phyloP scores from a whole-genome alignment of 1,140 invertebrate genomes.

The Leptopilina boulardi region DNA sequence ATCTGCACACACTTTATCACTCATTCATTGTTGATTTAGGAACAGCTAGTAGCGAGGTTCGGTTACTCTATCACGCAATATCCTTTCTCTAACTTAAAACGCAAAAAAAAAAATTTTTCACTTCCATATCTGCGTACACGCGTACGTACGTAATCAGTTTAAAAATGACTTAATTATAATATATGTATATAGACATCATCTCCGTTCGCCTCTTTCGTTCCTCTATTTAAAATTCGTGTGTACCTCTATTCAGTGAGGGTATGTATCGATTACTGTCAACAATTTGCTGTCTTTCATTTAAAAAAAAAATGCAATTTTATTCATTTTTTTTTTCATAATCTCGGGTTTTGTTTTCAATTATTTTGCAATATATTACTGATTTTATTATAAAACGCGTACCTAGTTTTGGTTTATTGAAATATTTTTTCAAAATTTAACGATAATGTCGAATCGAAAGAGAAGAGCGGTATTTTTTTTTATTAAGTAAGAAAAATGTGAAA shows the following conservation, averaged over 20 bases:
- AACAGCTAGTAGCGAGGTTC: conserved; percentile 76
- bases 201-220: conserved; percentile 38
- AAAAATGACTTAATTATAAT: conserved; percentile 45
- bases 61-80: conserved; percentile 76
- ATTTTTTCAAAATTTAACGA: too few species aligned
- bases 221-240: conserved; percentile 17
- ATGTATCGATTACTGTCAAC: conserved; percentile 13
- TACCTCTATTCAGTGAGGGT: neutral
- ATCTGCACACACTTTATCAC: conserved; percentile 71
- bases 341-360: neutral
- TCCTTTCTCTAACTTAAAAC: conserved; percentile 71
- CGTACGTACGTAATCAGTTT: conserved; percentile 70
- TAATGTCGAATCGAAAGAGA: conserved; percentile 37
- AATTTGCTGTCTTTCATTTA: neutral
- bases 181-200: conserved; percentile 39
- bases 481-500: conserved; percentile 13
- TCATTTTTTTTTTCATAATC: neutral
- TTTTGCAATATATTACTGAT: too few species aligned
- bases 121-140: conserved; percentile 64
- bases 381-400: too few species aligned
- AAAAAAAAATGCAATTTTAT: neutral
- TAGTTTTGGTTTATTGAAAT: too few species aligned
- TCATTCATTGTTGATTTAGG: conserved; percentile 76
- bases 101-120: conserved; percentile 56
- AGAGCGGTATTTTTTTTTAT: conserved; percentile 28